A percentile compares a stretch with the other conserved stretches of the same genome.
phyloP scores from a whole-genome alignment of 23 tunicate species.

The Styela clava region DNA sequence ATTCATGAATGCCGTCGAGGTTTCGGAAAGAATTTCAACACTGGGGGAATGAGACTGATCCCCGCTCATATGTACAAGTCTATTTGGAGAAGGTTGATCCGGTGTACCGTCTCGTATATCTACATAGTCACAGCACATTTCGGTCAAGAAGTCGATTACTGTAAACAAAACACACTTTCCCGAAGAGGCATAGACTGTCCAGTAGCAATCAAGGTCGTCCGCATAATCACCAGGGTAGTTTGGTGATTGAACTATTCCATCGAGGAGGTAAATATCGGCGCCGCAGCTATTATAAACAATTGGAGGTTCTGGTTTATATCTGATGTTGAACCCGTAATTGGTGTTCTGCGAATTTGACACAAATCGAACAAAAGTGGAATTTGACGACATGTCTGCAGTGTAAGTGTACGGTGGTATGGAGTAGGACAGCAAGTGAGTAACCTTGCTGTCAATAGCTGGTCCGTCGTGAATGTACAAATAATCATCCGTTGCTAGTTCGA shows the following conservation, averaged over 20 bases:
- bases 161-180: background rate
- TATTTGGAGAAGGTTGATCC: background rate
- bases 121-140: conserved; percentile 14
- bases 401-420: background rate
- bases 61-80: background rate
- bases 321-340: background rate
- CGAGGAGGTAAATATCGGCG: background rate
- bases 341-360: background rate
- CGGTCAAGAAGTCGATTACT: background rate
- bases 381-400: background rate
- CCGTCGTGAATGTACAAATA: background rate
- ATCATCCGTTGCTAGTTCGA: background rate
- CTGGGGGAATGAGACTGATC: no score
- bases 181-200: conserved; percentile 6
- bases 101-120: conserved; percentile 25
- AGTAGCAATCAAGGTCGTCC: background rate
- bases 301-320: background rate
- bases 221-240: conserved; percentile 23
- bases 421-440: background rate
- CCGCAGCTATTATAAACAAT: background rate
- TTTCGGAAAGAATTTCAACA: background rate
- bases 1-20: conserved; percentile 2
- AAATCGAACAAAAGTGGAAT: background rate
- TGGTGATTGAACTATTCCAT: conserved; percentile 14
- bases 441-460: background rate